These are phyloP conservation scores for Bombus ignitus DNA, from an alignment of 1,140 invertebrate species.

Conservation along the genomic window DNA sequence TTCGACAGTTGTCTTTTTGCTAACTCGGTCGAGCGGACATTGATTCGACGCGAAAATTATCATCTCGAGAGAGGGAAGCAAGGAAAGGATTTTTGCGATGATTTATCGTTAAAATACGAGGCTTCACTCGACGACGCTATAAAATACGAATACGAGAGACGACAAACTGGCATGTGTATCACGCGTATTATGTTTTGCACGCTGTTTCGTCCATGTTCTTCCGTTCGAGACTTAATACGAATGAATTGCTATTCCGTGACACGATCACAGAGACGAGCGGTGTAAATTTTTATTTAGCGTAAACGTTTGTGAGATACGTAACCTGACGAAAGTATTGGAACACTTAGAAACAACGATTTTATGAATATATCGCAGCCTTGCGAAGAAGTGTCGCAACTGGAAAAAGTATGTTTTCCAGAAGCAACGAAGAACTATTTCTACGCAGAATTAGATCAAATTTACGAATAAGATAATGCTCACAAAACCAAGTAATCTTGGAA, in stretches of 20 bases:
- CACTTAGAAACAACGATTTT: background rate
- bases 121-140: background rate
- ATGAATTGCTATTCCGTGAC: background rate
- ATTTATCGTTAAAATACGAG: background rate
- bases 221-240: background rate
- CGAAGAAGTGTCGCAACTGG: too few relatives aligned
- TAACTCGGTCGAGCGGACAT: background rate
- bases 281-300: background rate
- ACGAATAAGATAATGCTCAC: too few relatives aligned
- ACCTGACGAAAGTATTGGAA: background rate
- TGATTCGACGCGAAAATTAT: background rate
- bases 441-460: too few relatives aligned
- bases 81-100: background rate
- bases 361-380: too few relatives aligned
- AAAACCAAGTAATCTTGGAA: too few relatives aligned
- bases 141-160: background rate
- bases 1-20: background rate
- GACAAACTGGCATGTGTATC: too few relatives aligned
- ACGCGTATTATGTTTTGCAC: background rate
- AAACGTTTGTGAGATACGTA: background rate
- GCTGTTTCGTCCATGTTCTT: background rate
- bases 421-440: too few relatives aligned
- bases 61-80: too few relatives aligned
- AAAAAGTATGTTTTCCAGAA: too few relatives aligned
- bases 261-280: background rate